Base-by-base conservation (phyloP, 2,888 invertebrate species). In the Agrenia bidenticulata region DNA sequence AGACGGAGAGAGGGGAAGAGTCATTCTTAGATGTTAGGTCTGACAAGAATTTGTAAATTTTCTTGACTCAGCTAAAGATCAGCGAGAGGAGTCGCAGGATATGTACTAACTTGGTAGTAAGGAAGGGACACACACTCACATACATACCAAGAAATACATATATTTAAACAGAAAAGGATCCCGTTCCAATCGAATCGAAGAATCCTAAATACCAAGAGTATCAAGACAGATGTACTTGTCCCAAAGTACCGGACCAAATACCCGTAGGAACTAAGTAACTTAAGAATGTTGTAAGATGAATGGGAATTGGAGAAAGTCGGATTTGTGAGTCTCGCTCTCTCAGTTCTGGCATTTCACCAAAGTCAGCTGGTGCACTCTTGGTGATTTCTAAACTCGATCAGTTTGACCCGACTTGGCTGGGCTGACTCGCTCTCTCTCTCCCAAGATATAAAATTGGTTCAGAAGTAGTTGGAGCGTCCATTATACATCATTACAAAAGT, bases 1-100 rank as follows among this genome's bases (percentile, higher is more conserved):
- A n/a, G n/a, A 41, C 21, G 37, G 23, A 41, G 11, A n/a, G 17
- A n/a, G 57, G 57, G 23, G 57, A 57, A 41, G 57, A 57, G 39
- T 57, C 57, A 57, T 41, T 41, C 21, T 19, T 9, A 57, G 57
- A 41, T 41, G 21, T 19, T 41, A 17, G n/a, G 23, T 37, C 75
- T 73, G 73, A 75, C 73, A 73, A 70, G 75, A 75, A 75, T 75
- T 73, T 73, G 73, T 75, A 75, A 75, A 75, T 73, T 75, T 69
- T 72, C 70, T 69, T 67, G 69, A 69, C 69, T 71, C 67, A 73
- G 71, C 70, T 64, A 51, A 23, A 51, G 21, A 51, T 4, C 5
- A 4, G 7, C 5, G 23, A 4, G 21, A 24, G 23, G 51, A 24
- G 24, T 17, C 51, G 15, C 32, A 32, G n/a, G n/a, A n/a, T n/a